Evolutionary conservation across 2,797 vertebrate species (phyloP).

Genomic region (Sebastes kiyomatsui): DNA sequence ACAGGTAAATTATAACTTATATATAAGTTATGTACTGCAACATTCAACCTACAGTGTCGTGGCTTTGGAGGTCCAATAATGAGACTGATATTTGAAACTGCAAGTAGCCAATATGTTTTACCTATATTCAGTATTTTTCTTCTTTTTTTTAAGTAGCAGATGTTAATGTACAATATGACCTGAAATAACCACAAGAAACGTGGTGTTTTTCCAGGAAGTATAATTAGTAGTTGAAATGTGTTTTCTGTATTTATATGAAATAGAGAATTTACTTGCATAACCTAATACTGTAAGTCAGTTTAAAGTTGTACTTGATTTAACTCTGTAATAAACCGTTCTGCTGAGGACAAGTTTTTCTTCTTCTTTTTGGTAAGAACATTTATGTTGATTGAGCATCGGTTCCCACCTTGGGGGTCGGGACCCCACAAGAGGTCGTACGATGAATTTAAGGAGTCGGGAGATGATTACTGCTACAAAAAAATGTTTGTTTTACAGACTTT

Average conservation of each 20-base stretch:
- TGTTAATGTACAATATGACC: no score
- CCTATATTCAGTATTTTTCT: not conserved
- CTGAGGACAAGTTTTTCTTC: not conserved
- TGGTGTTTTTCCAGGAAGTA: not conserved
- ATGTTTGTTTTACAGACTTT: no score
- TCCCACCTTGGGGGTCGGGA: not conserved
- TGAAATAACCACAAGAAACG: no score
- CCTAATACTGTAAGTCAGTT: no score
- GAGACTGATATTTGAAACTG: not conserved
- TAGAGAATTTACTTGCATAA: no score
- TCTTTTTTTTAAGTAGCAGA: no score
- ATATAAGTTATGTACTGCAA: not conserved
- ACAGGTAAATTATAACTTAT: slow-evolving; percentile 81
- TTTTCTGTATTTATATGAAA: not conserved
- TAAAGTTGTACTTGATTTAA: not conserved
- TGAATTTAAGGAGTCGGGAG: no score
- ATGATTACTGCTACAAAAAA: no score
- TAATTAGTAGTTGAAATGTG: not conserved
- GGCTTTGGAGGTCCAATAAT: not conserved
- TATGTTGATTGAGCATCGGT: not conserved
- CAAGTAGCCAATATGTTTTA: not conserved
- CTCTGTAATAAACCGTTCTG: not conserved
- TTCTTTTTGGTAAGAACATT: not conserved
- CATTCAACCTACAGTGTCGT: not conserved
- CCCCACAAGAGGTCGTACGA: not conserved